phyloP scores from a whole-genome alignment of 2,113 vertebrate genomes.

The Gadus macrocephalus region DNA sequence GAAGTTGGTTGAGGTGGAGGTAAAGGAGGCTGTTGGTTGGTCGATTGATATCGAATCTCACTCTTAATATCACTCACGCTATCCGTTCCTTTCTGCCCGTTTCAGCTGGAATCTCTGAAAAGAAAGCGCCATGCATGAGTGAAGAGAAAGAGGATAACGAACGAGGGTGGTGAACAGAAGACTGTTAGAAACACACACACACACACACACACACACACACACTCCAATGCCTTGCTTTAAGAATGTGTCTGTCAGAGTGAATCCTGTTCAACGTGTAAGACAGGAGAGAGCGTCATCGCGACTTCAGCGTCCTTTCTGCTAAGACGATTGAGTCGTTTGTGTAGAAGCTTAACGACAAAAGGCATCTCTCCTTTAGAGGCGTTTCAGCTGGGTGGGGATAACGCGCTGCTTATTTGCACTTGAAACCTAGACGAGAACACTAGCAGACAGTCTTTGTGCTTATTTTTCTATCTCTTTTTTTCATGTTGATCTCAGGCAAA shows the following conservation, averaged over 20 bases:
- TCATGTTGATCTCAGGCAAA: background rate
- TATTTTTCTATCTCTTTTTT: background rate
- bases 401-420: slow-evolving; percentile 33
- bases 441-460: slow-evolving; percentile 18
- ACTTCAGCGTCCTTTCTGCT: background rate
- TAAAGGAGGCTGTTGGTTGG: slow-evolving; percentile 37
- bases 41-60: background rate
- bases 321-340: background rate
- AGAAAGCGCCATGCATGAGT: slow-evolving; percentile 60
- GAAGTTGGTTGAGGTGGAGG: slow-evolving; percentile 84
- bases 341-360: background rate
- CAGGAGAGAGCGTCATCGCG: too few species aligned
- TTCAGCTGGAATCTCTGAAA: slow-evolving; percentile 69
- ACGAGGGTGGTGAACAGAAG: background rate
- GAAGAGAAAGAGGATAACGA: slow-evolving; percentile 7
- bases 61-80: background rate
- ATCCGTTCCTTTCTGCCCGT: slow-evolving; percentile 12
- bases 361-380: background rate
- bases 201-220: background rate
- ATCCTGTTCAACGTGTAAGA: too few species aligned
- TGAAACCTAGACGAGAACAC: slow-evolving; percentile 33
- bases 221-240: background rate
- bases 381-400: background rate
- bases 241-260: background rate
- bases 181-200: background rate